Evolutionary conservation across 64 coral and sea anemone genomes (phyloP).

Genomic region (Dendronephthya gigantea): DNA sequence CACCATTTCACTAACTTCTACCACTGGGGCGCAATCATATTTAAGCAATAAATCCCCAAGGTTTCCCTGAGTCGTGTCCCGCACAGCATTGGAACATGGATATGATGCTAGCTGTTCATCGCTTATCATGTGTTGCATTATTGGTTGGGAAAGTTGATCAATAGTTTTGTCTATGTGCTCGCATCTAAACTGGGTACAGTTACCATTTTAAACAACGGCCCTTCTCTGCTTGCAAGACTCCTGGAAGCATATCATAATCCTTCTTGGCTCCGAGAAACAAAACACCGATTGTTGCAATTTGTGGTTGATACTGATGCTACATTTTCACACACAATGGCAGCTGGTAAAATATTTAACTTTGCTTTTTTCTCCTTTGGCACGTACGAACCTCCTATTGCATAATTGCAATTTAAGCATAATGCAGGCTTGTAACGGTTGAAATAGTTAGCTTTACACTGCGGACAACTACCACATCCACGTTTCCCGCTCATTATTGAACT

Average conservation of each 20-base stretch:
- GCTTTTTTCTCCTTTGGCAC: too few species aligned
- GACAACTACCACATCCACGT: too few species aligned
- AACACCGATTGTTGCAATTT: too few species aligned
- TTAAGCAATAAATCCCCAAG: too few species aligned
- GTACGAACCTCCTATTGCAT: too few species aligned
- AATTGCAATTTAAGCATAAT: too few species aligned
- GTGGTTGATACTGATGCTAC: too few species aligned
- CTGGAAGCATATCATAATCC: background rate
- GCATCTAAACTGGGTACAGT: background rate
- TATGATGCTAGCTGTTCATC: background rate
- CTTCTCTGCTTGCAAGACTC: background rate
- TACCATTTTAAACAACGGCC: background rate
- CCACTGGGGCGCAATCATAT: background rate
- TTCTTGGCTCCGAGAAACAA: background rate
- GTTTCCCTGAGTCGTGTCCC: background rate
- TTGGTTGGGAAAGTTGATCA: background rate
- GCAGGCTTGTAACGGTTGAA: too few species aligned
- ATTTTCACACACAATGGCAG: too few species aligned
- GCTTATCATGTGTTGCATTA: background rate
- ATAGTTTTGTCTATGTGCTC: conserved; percentile 5
- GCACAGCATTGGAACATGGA: background rate
- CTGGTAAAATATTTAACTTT: too few species aligned
- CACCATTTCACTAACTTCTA: background rate
- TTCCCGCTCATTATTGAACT: too few species aligned
- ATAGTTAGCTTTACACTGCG: too few species aligned